A percentile compares a stretch with the other conserved stretches of the same genome.
These are phyloP conservation scores for Lamellibrachia columna DNA, from an alignment of 2,888 invertebrate genomes.

Conservation along the genomic window DNA sequence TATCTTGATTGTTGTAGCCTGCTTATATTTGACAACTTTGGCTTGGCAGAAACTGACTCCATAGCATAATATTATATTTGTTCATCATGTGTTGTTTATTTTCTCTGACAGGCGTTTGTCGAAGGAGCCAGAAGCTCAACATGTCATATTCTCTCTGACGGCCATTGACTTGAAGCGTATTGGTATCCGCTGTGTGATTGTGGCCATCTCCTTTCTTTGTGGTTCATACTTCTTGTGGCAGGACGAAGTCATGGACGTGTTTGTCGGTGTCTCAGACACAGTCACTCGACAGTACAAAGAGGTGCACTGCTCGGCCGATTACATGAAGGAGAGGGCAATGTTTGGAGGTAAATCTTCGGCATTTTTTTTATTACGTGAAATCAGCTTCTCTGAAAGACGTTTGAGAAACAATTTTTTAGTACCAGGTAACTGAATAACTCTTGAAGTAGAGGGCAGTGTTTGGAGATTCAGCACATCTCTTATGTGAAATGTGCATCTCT, in stretches of 20 bases:
- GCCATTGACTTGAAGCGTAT: not conserved
- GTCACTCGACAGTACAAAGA: not conserved
- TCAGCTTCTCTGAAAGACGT: too few relatives aligned
- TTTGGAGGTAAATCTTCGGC: conserved; percentile 25
- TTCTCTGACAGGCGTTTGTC: not conserved
- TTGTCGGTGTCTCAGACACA: conserved; percentile 3
- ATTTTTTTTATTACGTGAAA: not conserved
- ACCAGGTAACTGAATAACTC: too few relatives aligned
- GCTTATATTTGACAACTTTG: not conserved
- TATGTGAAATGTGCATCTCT: not conserved
- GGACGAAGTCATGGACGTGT: not conserved
- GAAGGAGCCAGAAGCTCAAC: not conserved
- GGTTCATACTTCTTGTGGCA: not conserved
- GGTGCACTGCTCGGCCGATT: conserved; percentile 29
- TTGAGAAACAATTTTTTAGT: too few relatives aligned
- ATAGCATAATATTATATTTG: not conserved
- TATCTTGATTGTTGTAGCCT: not conserved
- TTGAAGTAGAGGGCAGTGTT: conserved; percentile 17
- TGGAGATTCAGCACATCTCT: conserved; percentile 18
- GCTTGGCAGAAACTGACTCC: not conserved
- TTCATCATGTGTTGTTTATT: not conserved
- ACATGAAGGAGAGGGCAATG: conserved; percentile 17
- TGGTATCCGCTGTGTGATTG: not conserved
- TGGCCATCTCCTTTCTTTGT: not conserved
- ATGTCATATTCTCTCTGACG: not conserved